Base-by-base conservation (phyloP, 37 sponge, comb jelly and placozoan genomes). In the Corticium candelabrum region DNA sequence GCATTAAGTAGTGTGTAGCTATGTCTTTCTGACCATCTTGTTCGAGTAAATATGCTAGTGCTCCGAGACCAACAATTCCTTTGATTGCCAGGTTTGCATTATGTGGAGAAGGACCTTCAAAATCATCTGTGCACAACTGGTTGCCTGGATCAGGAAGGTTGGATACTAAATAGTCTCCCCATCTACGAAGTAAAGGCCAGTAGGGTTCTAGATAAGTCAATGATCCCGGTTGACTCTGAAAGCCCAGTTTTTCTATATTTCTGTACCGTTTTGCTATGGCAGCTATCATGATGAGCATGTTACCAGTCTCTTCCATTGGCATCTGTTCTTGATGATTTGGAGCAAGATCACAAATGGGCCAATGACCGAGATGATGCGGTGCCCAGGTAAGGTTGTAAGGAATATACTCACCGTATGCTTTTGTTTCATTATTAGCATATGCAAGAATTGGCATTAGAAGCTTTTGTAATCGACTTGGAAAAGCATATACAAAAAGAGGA, bases 91-190 rank as follows among this genome's bases (percentile, higher is more conserved):
- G 57, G 73, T 89, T 89, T 41, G 82, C 79, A 38, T 89, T 89
- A 78, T 89, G 86, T 37, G 86, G 84, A 37, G 84, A 83, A n/a
- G 69, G 75, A 0, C 90, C 90, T 62, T 86, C 86, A 80, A 89
- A 89, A 41, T 89, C 89, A 79, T 89, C 89, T 15, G 89, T 89
- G 40, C 89, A 89, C 37, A 84, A 67, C 78, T 88, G 89, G 68
- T 85, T 69, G 21, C 62, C 81, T 0, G 89, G 89, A 68, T 89
- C 89, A 62, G 89, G 89, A 0, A 89, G 83, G 38, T 68, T 85
- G 32, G 68, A 31, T 27, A 76, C 83, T 32, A 85, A 35, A 41
- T 77, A 85, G 43, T 85, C 43, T 32, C 72, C 86, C 83, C 85
- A 89, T 21, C 34, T 82, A 0, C 15, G 43, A 3, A 89, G 36